Percentiles rank a stretch among this genome's conserved stretches.
These are phyloP conservation scores for Charadrius vociferus DNA, from an alignment of 2,113 vertebrate species.

Conservation along the genomic window DNA sequence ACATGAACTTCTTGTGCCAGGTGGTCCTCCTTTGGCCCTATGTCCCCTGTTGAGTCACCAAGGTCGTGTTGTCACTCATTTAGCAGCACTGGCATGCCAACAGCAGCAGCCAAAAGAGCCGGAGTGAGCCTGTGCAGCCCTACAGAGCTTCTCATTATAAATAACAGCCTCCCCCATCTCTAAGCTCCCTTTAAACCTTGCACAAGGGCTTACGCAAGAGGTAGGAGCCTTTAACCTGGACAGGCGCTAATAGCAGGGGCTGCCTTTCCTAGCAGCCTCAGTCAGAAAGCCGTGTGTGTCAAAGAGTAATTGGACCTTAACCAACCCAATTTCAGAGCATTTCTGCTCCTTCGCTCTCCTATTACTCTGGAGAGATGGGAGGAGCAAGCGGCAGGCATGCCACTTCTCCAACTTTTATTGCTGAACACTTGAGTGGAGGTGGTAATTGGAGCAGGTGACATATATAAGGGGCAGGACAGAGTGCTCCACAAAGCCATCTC, in stretches of 20 bases:
- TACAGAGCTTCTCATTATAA: not conserved
- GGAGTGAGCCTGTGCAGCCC: not conserved
- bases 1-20: not conserved
- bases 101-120: not conserved
- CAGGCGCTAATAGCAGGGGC: not conserved
- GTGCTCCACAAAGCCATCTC: constrained; percentile 59
- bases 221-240: not conserved
- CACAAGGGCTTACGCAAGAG: not conserved
- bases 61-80: not conserved
- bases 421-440: constrained; percentile 66
- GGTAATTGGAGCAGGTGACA: constrained; percentile 71
- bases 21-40: not conserved
- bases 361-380: not conserved
- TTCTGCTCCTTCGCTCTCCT: not conserved
- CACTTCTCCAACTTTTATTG: constrained; percentile 55
- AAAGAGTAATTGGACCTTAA: constrained; percentile 40
- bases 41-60: fast-evolving
- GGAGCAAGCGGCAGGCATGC: not conserved
- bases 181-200: not conserved
- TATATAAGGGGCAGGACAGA: constrained; percentile 66
- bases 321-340: not conserved
- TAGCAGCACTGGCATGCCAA: not conserved
- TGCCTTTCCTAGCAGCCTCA: not conserved
- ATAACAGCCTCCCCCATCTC: not conserved
- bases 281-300: not conserved